Conservation (phyloP, 1,140 invertebrate genomes). For the Mizuhopecten yessoensis region DNA sequence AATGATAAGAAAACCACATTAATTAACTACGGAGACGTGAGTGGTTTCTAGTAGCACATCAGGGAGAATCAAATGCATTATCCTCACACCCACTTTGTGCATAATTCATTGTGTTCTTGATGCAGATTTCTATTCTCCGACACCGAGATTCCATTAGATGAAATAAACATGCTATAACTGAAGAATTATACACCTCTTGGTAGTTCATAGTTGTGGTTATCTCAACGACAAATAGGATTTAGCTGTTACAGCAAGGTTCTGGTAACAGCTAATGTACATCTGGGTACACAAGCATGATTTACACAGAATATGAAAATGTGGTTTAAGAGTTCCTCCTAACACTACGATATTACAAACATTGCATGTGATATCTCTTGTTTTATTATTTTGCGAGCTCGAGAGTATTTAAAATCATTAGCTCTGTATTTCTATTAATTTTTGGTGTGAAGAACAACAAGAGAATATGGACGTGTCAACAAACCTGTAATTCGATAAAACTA, state of each 20-base stretch:
- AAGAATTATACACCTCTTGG: not conserved
- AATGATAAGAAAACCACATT: not conserved
- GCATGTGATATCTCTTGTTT: not conserved
- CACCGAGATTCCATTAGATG: not conserved
- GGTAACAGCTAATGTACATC: not conserved
- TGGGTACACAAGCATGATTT: not conserved
- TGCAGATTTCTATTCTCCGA: constrained; percentile 23
- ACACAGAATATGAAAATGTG: not conserved
- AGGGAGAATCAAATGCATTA: not conserved
- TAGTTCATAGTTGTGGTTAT: not conserved
- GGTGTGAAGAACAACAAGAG: no score
- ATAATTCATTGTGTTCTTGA: not conserved
- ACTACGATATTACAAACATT: not conserved
- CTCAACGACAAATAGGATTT: not conserved
- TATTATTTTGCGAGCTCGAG: no score
- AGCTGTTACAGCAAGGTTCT: not conserved
- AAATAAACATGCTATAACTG: not conserved
- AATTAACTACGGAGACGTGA: not conserved
- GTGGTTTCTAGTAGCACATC: not conserved
- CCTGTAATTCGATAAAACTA: no score
- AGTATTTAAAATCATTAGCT: no score
- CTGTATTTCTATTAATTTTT: no score
- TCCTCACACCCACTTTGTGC: not conserved
- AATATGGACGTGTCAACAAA: no score
- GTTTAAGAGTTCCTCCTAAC: not conserved